Percentiles rank a stretch among this genome's conserved stretches.
Conservation (phyloP, 2,113 vertebrate genomes). For the Psophia crepitans region DNA sequence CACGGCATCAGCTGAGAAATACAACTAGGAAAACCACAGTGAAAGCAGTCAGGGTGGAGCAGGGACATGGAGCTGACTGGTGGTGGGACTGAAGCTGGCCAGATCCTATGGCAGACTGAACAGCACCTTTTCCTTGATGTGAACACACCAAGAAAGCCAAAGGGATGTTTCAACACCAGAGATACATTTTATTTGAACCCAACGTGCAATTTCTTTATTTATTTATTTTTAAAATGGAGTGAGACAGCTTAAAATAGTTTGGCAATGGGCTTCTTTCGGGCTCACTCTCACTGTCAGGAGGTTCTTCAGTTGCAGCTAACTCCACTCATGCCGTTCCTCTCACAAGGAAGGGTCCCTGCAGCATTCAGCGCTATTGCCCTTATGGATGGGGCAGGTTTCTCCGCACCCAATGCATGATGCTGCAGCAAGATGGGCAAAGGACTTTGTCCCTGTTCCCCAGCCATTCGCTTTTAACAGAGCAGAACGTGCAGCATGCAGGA, state of each 20-base stretch:
- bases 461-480: neutral
- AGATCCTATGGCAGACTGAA: neutral
- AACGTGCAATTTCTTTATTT: no score
- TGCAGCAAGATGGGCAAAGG: neutral
- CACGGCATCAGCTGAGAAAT: neutral
- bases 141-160: neutral
- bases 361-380: neutral
- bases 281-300: neutral
- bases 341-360: neutral
- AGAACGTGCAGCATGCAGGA: neutral
- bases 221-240: neutral
- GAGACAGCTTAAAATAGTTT: neutral
- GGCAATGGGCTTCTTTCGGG: neutral
- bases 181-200: neutral
- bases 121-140: neutral
- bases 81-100: neutral
- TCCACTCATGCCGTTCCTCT: rapidly evolving
- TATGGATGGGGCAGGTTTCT: neutral
- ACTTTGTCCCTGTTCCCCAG: neutral
- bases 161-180: neutral
- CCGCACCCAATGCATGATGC: neutral
- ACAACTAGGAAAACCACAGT: neutral
- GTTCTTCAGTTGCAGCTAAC: neutral
- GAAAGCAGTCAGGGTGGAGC: neutral
- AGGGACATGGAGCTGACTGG: neutral